Evolutionary conservation across 1,140 invertebrate genomes (phyloP).

Genomic region (Meloidogyne exigua): DNA sequence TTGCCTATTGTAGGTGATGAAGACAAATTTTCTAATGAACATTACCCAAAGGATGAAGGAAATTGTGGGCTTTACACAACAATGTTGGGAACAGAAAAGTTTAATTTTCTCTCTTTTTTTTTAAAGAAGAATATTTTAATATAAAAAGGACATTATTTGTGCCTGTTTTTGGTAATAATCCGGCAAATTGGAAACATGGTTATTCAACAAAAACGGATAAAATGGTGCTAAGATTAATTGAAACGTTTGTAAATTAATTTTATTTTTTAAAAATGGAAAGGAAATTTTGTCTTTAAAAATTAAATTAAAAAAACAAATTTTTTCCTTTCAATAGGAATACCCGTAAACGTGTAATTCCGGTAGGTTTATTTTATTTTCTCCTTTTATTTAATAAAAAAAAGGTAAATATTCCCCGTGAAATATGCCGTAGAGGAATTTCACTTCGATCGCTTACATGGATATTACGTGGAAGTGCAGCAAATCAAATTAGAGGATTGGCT

Average conservation of each 20-base stretch:
- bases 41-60: slow-evolving; percentile 36
- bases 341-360: slow-evolving; percentile 41
- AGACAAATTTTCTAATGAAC: slow-evolving; percentile 31
- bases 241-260: slow-evolving; percentile 35
- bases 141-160: slow-evolving; percentile 47
- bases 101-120: background rate
- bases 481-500: slow-evolving; percentile 38
- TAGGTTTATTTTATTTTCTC: slow-evolving; percentile 1
- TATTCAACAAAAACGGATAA: slow-evolving; percentile 55
- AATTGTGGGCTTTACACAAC: slow-evolving; percentile 55
- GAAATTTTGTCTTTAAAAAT: too few relatives aligned
- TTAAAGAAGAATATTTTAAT: background rate
- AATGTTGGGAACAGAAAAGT: slow-evolving; percentile 52
- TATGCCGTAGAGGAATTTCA: slow-evolving; percentile 49
- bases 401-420: slow-evolving; percentile 40
- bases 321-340: slow-evolving; percentile 32
- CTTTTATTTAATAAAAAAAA: background rate
- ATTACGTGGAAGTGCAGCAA: slow-evolving; percentile 39
- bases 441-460: slow-evolving; percentile 45
- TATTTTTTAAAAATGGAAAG: background rate
- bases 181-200: slow-evolving; percentile 46
- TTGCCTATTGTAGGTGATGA: slow-evolving; percentile 4
- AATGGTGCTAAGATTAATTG: slow-evolving; percentile 48
- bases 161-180: slow-evolving; percentile 52
- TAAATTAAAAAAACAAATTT: too few relatives aligned